Evolutionary conservation across 53 echinoderm and acorn worm species (phyloP), one percentile per base, ranked within the genome.

Genomic region (Paelopatides confundens): DNA sequence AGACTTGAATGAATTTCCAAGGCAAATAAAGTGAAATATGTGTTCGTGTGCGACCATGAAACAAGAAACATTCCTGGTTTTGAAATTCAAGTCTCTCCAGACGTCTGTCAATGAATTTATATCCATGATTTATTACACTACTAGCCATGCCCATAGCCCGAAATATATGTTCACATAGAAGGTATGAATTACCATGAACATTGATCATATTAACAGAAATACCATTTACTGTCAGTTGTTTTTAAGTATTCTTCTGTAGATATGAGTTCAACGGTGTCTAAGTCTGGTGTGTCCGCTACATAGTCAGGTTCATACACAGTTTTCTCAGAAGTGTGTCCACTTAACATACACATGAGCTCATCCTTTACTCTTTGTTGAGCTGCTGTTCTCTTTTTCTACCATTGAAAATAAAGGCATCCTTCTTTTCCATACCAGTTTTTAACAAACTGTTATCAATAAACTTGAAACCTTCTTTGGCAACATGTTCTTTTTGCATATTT

Each of bases 111-210:
- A 63, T 1, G 8, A 36, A 35, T 2, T 18, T 62, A 34, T 82
- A 82, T n/a, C 82, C 82, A 12, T 82, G 31, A 31, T 62, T 82
- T 0, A 2, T 1, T 2, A 82, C 34, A 33, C 62, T 62, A 13
- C 14, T 82, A 18, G 62, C 3, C 37, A 82, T 62, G 1, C 23
- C 32, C 18, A 82, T 29, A 7, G 63, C 63, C 62, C 4, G 2
- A 82, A 82, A 82, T 9, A 82, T 82, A 62, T 82, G 17, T 15
- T 31, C 10, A 29, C 78, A 77, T 24, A 31, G 21, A 24, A 77
- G 29, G 27, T 28, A 48, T n/a, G n/a, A n/a, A n/a, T n/a, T n/a
- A n/a, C n/a, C n/a, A n/a, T n/a, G n/a, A n/a, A n/a, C n/a, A n/a
- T n/a, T n/a, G n/a, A n/a, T n/a, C n/a, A n/a, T n/a, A n/a, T n/a